Base-by-base conservation (phyloP, 1,140 invertebrate species). In the Lordiphosa stackelbergi region DNA sequence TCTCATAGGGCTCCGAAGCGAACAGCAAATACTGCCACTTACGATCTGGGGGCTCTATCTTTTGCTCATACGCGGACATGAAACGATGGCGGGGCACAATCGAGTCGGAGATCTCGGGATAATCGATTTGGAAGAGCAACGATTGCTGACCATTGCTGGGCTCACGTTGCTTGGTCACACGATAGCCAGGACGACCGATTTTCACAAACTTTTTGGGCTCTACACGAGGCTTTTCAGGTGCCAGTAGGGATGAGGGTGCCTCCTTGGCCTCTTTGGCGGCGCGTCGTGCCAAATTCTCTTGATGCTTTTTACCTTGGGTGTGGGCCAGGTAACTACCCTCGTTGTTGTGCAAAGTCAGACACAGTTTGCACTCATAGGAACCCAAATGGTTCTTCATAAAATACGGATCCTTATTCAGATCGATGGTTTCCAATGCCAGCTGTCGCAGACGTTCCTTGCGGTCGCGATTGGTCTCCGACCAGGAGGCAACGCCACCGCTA, bases 41-140 rank as follows among this genome's bases (percentile, higher is more conserved):
- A 81, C 97, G 95, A 88, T 99, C 98, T 81, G 98, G 98, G 2
- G 98, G 97, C 89, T 99, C 98, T 56, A 99, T 95, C 88, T 97
- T 97, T 87, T 99, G 98, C 89, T 99, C 98, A 90, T 99, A 99
- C 40, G 98, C 98, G n/a, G 98, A 99, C 98, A 99, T 99, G 87
- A 99, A 99, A 41, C 98, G 92, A 89, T 99, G 98, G 22, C 97
- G 90, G 3, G 98, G 98, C 57, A 93, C 91, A 41, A 99, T 93
- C 68, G 93, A 93, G 68, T 99, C 98, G 16, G 95, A 94, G 77
- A 99, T 99, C 92, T 99, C 98, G 43, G 97, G 97, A 89, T 98
- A 96, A 89, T 96, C 95, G 60, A 98, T 96, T 92, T 99, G 98
- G 88, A 99, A 99, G 0, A 99, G 89, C 40, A 99, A 90, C 85